phyloP scores from a whole-genome alignment of 2,797 vertebrate species.

The Lepus oiostolus region DNA sequence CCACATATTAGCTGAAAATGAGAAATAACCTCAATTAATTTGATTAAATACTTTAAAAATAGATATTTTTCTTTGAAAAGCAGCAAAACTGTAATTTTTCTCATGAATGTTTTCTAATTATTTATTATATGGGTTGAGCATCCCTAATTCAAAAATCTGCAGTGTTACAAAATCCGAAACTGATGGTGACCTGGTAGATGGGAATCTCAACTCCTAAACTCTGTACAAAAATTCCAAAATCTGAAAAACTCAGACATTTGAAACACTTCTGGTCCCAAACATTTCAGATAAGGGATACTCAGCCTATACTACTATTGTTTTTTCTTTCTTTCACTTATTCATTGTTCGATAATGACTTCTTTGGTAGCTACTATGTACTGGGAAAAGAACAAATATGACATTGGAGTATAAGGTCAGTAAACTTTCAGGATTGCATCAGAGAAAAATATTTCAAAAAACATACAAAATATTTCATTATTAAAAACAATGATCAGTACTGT shows the following conservation, averaged over 20 bases:
- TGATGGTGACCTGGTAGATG: no score
- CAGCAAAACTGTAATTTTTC: not conserved
- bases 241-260: no score
- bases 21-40: constrained; percentile 41
- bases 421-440: not conserved
- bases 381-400: constrained; percentile 19
- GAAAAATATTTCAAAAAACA: not conserved
- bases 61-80: not conserved
- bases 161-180: no score
- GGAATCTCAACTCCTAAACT: no score
- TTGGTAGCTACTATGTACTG: not conserved
- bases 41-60: constrained; percentile 43
- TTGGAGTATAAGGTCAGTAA: not conserved
- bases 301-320: not conserved
- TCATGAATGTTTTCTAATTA: constrained; percentile 36
- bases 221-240: no score
- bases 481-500: not conserved
- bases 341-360: constrained; percentile 30
- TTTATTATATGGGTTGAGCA: not conserved
- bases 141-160: no score
- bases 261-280: no score
- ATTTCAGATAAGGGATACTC: no score
- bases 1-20: constrained; percentile 32
- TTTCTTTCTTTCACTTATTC: not conserved
- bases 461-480: not conserved